Evolutionary conservation across 1,140 invertebrate genomes (phyloP).

Genomic region (Drosophila mojavensis): DNA sequence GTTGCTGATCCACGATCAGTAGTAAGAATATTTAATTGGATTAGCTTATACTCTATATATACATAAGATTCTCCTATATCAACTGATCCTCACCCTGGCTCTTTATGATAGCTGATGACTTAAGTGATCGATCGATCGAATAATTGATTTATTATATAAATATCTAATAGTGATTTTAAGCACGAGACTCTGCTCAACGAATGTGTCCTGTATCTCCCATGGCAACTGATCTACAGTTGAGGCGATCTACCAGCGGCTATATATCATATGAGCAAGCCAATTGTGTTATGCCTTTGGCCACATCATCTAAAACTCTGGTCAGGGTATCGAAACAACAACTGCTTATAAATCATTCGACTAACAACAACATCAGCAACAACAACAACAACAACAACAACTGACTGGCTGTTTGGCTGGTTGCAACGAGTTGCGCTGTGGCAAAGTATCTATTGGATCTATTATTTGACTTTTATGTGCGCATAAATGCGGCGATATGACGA

Average conservation of each 20-base stretch:
- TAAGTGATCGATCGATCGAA: no score
- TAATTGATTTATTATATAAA: no score
- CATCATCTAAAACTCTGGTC: background rate
- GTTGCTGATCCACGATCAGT: no score
- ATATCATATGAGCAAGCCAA: constrained; percentile 1
- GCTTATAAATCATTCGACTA: constrained; percentile 74
- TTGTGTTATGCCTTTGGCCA: background rate
- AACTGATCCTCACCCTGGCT: no score
- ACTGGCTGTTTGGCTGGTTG: constrained; percentile 2
- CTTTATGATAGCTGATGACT: no score
- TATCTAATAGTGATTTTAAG: no score
- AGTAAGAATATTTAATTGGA: no score
- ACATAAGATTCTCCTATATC: no score
- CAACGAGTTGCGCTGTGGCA: constrained; percentile 57
- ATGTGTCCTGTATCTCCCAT: background rate
- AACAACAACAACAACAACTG: constrained; percentile 26
- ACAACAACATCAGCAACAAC: constrained; percentile 46
- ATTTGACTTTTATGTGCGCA: constrained; percentile 83
- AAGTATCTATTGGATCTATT: constrained; percentile 83
- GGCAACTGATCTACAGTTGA: background rate
- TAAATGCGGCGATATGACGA: constrained; percentile 80
- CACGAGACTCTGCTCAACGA: background rate
- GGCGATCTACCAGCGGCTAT: background rate
- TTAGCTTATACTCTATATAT: no score
- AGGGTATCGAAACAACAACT: constrained; percentile 14